Evolutionary conservation across 2,797 vertebrate genomes (phyloP), one percentile per base, ranked within the genome.

Genomic region (Odontamblyopus rebecca): DNA sequence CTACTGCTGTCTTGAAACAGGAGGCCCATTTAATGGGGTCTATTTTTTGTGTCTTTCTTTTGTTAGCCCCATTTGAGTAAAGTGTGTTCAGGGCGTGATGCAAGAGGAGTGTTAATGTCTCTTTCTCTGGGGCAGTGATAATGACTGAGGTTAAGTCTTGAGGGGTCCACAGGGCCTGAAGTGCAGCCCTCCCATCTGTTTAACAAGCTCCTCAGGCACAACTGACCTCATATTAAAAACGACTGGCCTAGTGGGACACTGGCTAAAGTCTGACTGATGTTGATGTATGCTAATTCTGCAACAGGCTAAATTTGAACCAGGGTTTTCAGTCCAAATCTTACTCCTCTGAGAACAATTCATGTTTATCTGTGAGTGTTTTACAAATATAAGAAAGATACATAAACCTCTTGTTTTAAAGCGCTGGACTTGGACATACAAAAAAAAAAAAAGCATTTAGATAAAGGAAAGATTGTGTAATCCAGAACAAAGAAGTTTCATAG

Each of bases 171-270:
- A 71, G 48, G 77, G 80, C 76, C 51, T 77, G 81, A 71, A 84
- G 83, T 73, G 89, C 79, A 85, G 73, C 48, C 72, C 78, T 69
- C 81, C 82, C 81, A 82, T 82, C 59, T 74, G 69, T 79, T 81
- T 70, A 70, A 80, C 61, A 76, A 61, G 69, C 83, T 65, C 77
- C 75, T 57, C 8, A 0, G 75, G 77, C 73, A 70, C 53, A 69
- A 61, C 61, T 72, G 72, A 69, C 76, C 77, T 74, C 64, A 50
- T 66, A 66, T 50, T 48, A 66, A 27, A 16, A 27, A 50, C 8
- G 27, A 27, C 62, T 27, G 7, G 61, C 30, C 30, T 1, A 38
- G 61, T 38, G 29, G 60, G 63, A 65, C 32, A 63, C 11, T 15
- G 4, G 61, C 11, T 23, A 48, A 48, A 19, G n/a, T 4, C 23